These are phyloP conservation scores for Avahi laniger DNA, from an alignment of 2,797 vertebrate genomes.

Conservation along the genomic window DNA sequence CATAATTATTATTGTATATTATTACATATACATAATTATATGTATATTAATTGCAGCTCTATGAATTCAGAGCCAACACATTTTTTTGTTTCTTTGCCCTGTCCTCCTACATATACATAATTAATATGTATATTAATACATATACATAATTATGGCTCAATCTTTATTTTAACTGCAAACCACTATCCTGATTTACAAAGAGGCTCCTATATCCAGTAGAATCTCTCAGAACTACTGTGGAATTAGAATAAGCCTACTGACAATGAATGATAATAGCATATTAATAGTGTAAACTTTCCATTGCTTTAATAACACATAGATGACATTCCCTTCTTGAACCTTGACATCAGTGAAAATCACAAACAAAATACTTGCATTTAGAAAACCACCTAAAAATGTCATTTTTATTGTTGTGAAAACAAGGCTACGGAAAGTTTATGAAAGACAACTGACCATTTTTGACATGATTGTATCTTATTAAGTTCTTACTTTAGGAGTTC, in stretches of 20 bases:
- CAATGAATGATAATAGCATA: background rate
- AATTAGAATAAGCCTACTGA: background rate
- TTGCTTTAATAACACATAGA: background rate
- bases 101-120: too few species aligned
- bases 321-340: background rate
- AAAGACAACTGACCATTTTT: background rate
- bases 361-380: background rate
- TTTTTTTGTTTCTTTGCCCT: too few species aligned
- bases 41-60: too few species aligned
- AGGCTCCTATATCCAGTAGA: background rate
- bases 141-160: background rate
- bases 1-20: too few species aligned
- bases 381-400: background rate
- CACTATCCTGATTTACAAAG: background rate
- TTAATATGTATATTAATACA: too few species aligned
- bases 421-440: background rate
- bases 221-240: background rate
- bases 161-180: background rate
- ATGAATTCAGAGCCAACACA: too few species aligned
- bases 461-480: background rate
- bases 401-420: slow-evolving; percentile 14
- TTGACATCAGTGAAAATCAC: background rate
- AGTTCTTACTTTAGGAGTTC: background rate
- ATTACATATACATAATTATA: background rate
- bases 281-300: background rate